phyloP scores from a whole-genome alignment of 2,888 invertebrate species.

The Busseola fusca region DNA sequence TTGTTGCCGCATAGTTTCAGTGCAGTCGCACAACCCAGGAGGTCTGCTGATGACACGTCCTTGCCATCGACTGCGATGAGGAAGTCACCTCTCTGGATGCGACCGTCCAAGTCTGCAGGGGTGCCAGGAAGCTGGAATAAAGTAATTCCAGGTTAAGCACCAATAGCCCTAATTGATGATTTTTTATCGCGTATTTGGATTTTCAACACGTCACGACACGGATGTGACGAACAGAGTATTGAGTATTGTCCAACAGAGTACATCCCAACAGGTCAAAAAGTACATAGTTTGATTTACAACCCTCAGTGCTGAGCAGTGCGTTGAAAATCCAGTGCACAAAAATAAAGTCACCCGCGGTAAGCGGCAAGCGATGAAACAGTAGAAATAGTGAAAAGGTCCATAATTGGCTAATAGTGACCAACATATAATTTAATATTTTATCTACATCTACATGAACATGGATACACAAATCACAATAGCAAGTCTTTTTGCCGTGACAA shows the following conservation, averaged over 20 bases:
- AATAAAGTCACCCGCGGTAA: neutral
- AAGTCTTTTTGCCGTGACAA: neutral
- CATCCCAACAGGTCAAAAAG: neutral
- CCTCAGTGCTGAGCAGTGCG: rapidly evolving
- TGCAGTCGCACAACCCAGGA: slow-evolving; percentile 96
- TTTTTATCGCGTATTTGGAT: neutral
- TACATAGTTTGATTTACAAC: neutral
- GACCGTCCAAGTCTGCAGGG: slow-evolving; percentile 95
- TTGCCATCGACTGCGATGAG: slow-evolving; percentile 96
- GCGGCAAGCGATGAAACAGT: neutral
- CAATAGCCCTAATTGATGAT: neutral
- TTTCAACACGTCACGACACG: neutral
- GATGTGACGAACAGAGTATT: neutral
- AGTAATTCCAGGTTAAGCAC: neutral
- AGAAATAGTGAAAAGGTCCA: neutral
- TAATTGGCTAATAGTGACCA: neutral
- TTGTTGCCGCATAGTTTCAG: slow-evolving; percentile 96
- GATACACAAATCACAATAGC: neutral
- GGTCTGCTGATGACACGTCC: slow-evolving; percentile 92
- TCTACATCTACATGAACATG: too few relatives aligned
- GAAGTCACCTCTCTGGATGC: slow-evolving; percentile 97
- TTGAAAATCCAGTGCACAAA: neutral
- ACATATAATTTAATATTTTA: neutral
- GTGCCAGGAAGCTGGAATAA: slow-evolving; percentile 94
- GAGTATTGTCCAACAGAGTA: neutral